Conservation (phyloP, 2,113 vertebrate genomes). For the Phycodurus eques region DNA sequence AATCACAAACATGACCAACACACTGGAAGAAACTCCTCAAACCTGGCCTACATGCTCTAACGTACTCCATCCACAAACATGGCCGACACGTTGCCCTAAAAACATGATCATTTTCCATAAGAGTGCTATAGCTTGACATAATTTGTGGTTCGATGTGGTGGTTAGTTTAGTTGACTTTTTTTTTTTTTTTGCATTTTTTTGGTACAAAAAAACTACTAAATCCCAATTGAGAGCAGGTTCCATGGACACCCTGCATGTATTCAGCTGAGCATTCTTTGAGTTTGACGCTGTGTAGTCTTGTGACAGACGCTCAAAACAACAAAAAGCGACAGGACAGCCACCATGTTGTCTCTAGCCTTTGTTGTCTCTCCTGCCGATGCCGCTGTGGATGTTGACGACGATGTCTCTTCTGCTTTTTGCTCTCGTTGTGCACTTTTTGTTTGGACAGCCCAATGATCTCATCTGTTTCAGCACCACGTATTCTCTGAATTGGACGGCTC, state of each 20-base stretch:
- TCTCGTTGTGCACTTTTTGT: conserved; percentile 58
- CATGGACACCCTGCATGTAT: neutral
- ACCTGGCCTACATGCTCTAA: neutral
- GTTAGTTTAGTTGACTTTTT: too few relatives aligned
- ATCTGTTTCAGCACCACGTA: conserved; percentile 64
- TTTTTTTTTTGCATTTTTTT: too few relatives aligned
- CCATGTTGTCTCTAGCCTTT: conserved; percentile 44
- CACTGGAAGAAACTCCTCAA: neutral
- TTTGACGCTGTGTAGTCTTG: conserved; percentile 28
- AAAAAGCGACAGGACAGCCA: conserved; percentile 41
- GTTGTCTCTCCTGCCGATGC: conserved; percentile 45
- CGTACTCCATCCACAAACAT: too few relatives aligned
- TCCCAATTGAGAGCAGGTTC: neutral
- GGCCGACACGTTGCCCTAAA: neutral
- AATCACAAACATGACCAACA: neutral
- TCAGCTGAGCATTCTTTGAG: neutral
- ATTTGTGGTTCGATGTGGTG: neutral
- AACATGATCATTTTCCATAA: neutral
- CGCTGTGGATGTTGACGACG: conserved; percentile 33
- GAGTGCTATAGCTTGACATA: neutral
- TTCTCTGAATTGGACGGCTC: conserved; percentile 55
- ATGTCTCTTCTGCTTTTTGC: conserved; percentile 49
- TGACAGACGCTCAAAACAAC: conserved; percentile 39
- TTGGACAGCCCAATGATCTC: conserved; percentile 59
- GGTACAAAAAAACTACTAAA: too few relatives aligned